phyloP scores from a whole-genome alignment of 1,140 invertebrate genomes.

The Glossosoma conforme region DNA sequence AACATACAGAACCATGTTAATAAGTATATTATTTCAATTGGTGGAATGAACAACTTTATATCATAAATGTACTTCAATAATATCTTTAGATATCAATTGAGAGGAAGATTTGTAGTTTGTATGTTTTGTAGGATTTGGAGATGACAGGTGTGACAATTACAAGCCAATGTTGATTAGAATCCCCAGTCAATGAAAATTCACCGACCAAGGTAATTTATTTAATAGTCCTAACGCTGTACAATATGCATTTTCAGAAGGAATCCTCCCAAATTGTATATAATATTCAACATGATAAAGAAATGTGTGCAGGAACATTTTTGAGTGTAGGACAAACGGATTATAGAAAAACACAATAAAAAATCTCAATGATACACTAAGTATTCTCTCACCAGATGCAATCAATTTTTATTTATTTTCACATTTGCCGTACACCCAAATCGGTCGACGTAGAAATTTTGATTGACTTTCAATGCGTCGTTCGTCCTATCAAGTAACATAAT shows the following conservation, averaged over 20 bases:
- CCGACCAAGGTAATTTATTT: constrained; percentile 37
- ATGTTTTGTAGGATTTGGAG: no score
- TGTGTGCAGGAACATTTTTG: constrained; percentile 3
- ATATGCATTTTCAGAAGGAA: constrained; percentile 34
- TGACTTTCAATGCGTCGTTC: constrained; percentile 13
- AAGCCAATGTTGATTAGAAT: no score
- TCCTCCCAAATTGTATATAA: constrained; percentile 29
- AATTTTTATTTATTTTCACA: background rate
- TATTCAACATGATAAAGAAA: constrained; percentile 28
- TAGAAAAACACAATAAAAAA: constrained; percentile 3
- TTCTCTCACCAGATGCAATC: constrained; percentile 4
- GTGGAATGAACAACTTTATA: no score
- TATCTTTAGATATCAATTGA: no score
- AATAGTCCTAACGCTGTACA: constrained; percentile 44
- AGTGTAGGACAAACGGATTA: constrained; percentile 5
- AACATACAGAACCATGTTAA: no score
- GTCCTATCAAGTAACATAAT: constrained; percentile 21
- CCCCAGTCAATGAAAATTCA: constrained; percentile 32
- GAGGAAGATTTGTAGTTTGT: no score
- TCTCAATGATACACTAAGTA: constrained; percentile 10
- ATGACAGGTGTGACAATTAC: no score
- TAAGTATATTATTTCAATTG: no score
- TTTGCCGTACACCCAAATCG: constrained; percentile 26
- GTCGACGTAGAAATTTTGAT: constrained; percentile 35
- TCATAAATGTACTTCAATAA: no score